Percentiles rank a stretch among this genome's conserved stretches.
phyloP scores from a whole-genome alignment of 2,113 vertebrate species.

The Columba livia region DNA sequence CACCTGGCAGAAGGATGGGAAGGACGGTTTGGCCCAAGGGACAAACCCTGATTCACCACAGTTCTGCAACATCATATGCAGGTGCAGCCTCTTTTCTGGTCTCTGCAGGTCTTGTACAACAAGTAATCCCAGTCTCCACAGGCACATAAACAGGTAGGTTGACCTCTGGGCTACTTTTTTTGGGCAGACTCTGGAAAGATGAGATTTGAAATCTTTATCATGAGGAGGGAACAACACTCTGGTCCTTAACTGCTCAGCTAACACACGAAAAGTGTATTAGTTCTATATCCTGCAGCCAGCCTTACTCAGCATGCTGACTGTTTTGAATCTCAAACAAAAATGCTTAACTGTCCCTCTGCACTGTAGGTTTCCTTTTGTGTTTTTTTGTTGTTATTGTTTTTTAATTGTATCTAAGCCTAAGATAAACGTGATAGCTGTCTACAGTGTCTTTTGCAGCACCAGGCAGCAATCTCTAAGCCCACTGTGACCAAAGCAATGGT shows the following conservation, averaged over 20 bases:
- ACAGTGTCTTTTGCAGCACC: constrained; percentile 3
- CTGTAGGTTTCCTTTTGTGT: not conserved
- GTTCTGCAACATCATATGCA: not conserved
- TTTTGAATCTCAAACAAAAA: not conserved
- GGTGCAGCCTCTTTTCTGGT: not conserved
- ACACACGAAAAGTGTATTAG: not conserved
- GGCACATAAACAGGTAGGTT: not conserved
- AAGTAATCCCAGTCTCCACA: not conserved
- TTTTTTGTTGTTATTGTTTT: constrained; percentile 17
- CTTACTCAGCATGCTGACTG: not conserved
- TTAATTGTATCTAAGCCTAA: constrained; percentile 36
- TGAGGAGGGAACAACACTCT: not conserved
- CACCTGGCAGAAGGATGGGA: not conserved
- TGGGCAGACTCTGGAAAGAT: not conserved
- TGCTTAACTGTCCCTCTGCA: not conserved
- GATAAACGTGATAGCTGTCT: constrained; percentile 2
- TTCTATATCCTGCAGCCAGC: not conserved
- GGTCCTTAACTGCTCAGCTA: constrained; percentile 17
- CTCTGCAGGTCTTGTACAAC: not conserved
- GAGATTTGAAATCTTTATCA: constrained; percentile 1
- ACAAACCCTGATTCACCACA: not conserved
- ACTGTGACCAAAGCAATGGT: not conserved
- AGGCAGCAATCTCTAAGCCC: constrained; percentile 20
- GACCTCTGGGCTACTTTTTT: not conserved
- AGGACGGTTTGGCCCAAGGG: not conserved